A percentile compares a stretch with the other conserved stretches of the same genome.
Conservation (phyloP, 2,113 vertebrate species). For the Microcebus murinus region DNA sequence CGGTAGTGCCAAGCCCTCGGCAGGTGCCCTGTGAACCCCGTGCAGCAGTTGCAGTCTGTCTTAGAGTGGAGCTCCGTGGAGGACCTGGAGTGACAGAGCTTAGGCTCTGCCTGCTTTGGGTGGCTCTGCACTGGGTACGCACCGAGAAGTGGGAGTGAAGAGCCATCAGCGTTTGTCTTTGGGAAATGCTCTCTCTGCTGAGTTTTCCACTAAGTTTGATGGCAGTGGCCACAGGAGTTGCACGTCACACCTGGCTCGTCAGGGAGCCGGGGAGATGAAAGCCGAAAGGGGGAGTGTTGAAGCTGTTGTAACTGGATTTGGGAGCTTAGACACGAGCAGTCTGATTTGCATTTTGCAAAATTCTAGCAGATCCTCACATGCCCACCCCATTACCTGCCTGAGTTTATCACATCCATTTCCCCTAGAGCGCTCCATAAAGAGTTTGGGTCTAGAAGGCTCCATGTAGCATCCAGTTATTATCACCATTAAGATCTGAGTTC, state of each 20-base stretch:
- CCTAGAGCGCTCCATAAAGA: slow-evolving; percentile 37
- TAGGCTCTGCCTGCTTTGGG: rapidly evolving
- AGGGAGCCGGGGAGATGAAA: background rate
- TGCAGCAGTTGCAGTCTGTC: too few species aligned
- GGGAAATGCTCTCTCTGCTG: background rate
- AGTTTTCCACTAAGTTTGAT: background rate
- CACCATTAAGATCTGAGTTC: slow-evolving; percentile 23
- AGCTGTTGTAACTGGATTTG: slow-evolving; percentile 58
- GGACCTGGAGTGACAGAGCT: background rate
- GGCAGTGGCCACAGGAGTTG: background rate
- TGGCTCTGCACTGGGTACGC: rapidly evolving
- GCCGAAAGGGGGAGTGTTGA: background rate
- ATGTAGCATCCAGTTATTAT: background rate
- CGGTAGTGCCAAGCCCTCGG: background rate
- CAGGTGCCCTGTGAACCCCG: background rate
- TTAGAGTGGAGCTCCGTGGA: background rate
- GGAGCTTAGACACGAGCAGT: background rate
- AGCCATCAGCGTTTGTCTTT: rapidly evolving
- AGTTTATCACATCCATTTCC: slow-evolving; percentile 42
- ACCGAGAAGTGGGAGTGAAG: rapidly evolving
- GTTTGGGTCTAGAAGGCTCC: slow-evolving; percentile 49
- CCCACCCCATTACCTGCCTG: background rate
- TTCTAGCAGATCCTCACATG: slow-evolving; percentile 74
- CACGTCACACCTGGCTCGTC: too few species aligned
- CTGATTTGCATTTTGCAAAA: slow-evolving; percentile 69